Evolutionary conservation across 2,888 invertebrate genomes (phyloP), one percentile per base, ranked within the genome.

Genomic region (Agrotis segetum): DNA sequence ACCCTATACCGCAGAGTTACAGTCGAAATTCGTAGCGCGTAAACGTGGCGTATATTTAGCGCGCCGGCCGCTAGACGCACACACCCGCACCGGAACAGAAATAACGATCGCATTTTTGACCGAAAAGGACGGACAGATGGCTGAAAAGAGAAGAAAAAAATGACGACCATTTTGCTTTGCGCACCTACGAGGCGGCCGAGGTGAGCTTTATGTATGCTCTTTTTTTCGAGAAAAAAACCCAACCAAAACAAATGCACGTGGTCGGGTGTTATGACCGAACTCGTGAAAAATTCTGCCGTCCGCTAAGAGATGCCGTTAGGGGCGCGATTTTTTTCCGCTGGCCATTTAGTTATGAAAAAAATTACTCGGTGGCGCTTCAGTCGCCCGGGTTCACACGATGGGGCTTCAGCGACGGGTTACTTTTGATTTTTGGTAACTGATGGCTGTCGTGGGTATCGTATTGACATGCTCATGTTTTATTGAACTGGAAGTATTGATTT

Each of bases 81-180:
- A 96, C 96, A 96, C 84, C 89, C 89, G 90, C 92, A 92, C 94
- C 96, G 95, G 95, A 96, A 96, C 96, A 95, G 96, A 96, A 96
- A 96, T 96, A 96, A 96, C 96, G 96, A 96, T 96, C 96, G 96
- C 95, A 95, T 96, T 96, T 96, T 96, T 96, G 96, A 93, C 95
- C 93, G 96, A 96, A 96, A 96, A 96, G 96, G 96, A 96, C 95
- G 92, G 96, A 96, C 94, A 95, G 95, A 96, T 96, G 95, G 95
- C 92, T 95, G 95, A 96, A 96, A 96, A 96, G 96, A 96, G 96
- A 96, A 95, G 96, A 96, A 96, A 96, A 96, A 96, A 96, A 96
- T 95, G 95, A 93, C 96, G 92, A 94, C 95, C 96, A 96, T 96
- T 96, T 96, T 96, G 96, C 95, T 94, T 92, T 93, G 95, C 94